Evolutionary conservation across 2,888 invertebrate genomes (phyloP).

Genomic region (Strigamia transsilvanica): DNA sequence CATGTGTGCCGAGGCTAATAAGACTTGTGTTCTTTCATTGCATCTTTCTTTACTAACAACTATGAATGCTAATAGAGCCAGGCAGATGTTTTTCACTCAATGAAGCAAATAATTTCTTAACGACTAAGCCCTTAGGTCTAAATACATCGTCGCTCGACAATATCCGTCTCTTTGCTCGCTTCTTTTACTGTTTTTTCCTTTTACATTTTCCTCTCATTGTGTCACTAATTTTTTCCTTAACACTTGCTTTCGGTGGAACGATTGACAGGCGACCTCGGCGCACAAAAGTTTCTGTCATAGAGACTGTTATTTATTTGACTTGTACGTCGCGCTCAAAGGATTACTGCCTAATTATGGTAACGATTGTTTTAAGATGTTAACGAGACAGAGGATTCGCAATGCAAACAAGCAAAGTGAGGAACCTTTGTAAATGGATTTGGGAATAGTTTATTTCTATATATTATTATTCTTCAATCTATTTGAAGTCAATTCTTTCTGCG

Average conservation of each 20-base stretch:
- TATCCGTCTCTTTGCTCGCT: neutral
- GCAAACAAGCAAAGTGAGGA: neutral
- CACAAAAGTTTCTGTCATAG: neutral
- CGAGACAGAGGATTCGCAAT: too few relatives aligned
- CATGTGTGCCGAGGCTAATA: slow-evolving; percentile 32
- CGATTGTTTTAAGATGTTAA: too few relatives aligned
- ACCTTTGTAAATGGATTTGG: neutral
- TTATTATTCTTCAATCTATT: neutral
- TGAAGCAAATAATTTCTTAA: slow-evolving; percentile 49
- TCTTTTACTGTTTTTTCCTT: neutral
- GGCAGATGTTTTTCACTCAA: slow-evolving; percentile 49
- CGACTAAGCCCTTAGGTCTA: slow-evolving; percentile 48
- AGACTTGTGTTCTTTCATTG: slow-evolving; percentile 41
- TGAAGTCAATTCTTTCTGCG: neutral
- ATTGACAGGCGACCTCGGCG: neutral
- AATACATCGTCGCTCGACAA: slow-evolving; percentile 28
- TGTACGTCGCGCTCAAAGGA: neutral
- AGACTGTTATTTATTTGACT: neutral
- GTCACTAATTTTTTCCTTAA: neutral
- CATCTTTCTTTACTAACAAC: slow-evolving; percentile 33
- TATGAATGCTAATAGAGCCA: slow-evolving; percentile 43
- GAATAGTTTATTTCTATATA: neutral
- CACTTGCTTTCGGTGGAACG: neutral
- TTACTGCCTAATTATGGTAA: neutral
- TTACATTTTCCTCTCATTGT: neutral